Percentiles rank a stretch among this genome's conserved stretches.
These are phyloP conservation scores for Meiosimyza decipiens DNA, from an alignment of 2,888 invertebrate species.

Conservation along the genomic window DNA sequence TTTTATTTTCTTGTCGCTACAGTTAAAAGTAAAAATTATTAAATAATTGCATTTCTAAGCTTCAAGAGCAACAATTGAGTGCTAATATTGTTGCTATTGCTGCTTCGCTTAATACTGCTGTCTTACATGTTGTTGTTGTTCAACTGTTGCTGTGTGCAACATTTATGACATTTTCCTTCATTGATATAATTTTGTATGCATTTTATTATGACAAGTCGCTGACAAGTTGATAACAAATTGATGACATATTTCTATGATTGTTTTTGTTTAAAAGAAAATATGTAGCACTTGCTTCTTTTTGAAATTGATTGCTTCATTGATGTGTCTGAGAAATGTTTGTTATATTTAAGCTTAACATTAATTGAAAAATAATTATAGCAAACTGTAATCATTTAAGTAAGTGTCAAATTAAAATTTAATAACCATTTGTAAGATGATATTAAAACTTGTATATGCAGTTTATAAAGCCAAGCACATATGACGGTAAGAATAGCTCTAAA, in stretches of 20 bases:
- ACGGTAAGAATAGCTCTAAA: no score
- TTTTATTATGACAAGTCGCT: slow-evolving; percentile 42
- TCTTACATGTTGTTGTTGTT: neutral
- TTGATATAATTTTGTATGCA: slow-evolving; percentile 33
- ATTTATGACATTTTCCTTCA: slow-evolving; percentile 36
- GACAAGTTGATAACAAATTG: slow-evolving; percentile 43
- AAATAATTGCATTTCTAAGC: slow-evolving; percentile 12
- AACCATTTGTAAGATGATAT: no score
- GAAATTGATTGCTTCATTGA: no score
- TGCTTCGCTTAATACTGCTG: neutral
- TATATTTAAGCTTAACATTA: no score
- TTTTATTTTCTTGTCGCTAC: slow-evolving; percentile 19
- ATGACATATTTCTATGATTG: slow-evolving; percentile 23
- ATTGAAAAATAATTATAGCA: no score
- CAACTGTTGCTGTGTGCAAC: slow-evolving; percentile 5
- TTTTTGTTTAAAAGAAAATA: no score
- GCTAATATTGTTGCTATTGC: slow-evolving; percentile 25
- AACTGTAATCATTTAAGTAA: no score
- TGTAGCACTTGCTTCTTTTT: no score
- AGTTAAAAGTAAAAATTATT: slow-evolving; percentile 22
- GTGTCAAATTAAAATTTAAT: no score
- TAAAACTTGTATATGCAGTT: no score
- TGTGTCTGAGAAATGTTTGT: no score
- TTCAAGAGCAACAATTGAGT: slow-evolving; percentile 35
- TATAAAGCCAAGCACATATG: no score